Evolutionary conservation across 2,797 vertebrate genomes (phyloP), one percentile per base, ranked within the genome.

Genomic region (Peromyscus attwateri): DNA sequence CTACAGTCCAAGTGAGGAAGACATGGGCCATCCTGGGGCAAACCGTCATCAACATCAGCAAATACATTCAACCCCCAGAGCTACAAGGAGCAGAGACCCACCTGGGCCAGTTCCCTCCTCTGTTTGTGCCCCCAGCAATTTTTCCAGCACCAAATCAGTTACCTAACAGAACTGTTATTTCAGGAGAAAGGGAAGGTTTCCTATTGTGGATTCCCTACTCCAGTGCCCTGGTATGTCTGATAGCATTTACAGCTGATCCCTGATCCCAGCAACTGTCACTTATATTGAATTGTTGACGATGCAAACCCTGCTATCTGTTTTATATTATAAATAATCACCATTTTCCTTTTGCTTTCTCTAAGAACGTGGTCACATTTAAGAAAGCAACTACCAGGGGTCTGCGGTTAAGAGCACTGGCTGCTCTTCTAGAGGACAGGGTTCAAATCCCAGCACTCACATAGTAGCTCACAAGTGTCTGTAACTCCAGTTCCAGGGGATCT

Each of bases 271-370:
- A 76, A 60, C 57, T 83, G 84, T 80, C 27, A 89, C 89, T 91
- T 93, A 80, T 46, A 80, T 7, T 52, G 57, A 96, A 49, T 87
- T 94, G 82, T 37, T 91, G 62, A 87, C 27, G 66, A 73, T n/a
- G 57, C 46, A 79, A 75, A 37, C 90, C 66, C 79, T 94, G 62
- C 73, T 87, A 88, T 85, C 75, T 92, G 49, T 46, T 95, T 94
- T 94, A 14, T 77, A 66, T 76, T 91, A 21, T 77, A 94, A 97
- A 70, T 52, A 91, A 80, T 85, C 79, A 89, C 71, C 25, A 62
- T 91, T 94, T 90, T 93, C 85, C 57, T 94, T 82, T 96, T 95
- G 91, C 34, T 95, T 97, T 96, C 87, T 70, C 46, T 94, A 92
- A 96, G 43, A 92, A 89, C 88, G 40, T 92, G 83, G 84, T 88